Base-by-base conservation (phyloP, 2,797 vertebrate species). In the Lerista edwardsae region DNA sequence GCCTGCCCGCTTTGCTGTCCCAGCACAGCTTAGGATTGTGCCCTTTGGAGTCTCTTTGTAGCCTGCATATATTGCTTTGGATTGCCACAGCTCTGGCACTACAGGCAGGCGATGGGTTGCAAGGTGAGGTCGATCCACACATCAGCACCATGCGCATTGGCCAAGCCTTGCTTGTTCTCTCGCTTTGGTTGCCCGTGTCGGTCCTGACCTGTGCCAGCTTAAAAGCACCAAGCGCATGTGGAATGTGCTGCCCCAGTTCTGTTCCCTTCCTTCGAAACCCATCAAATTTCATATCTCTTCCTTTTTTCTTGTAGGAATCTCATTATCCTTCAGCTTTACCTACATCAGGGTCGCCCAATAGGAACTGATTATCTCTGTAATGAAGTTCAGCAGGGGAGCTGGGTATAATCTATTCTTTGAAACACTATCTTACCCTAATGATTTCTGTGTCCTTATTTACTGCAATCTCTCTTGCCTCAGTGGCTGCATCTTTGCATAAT, bases 381-480 rank as follows among this genome's bases (percentile, higher is more conserved):
- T 83, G 83, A 81, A 80, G 75, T 85, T 88, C 85, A 88, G 83
- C 83, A 72, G 86, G 85, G 78, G 79, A 87, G 55, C 57, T 57
- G 47, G 71, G n/a, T 39, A 62, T 87, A 83, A 87, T 87, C 88
- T 88, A 72, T 85, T 87, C 82, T 79, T 84, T 87, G 68, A 84
- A 86, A 86, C 23, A 85, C 80, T 90, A 84, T 81, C 84, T 86
- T 89, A 87, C 69, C 80, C 87, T 87, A 90, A 91, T 82, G 75
- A 87, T 90, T 88, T 88, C 68, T 80, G 57, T 84, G 87, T 80
- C 78, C 85, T 81, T 80, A 86, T 64, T 87, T 86, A 86, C 84
- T 86, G 84, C 80, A 90, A 81, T 91, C 84, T 88, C 84, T 31
- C 65, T 85, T 75, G 82, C 80, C 83, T 85, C 75, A 67, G 68